These are phyloP conservation scores for Danionella cerebrum DNA, from an alignment of 2,113 vertebrate species.

Conservation along the genomic window DNA sequence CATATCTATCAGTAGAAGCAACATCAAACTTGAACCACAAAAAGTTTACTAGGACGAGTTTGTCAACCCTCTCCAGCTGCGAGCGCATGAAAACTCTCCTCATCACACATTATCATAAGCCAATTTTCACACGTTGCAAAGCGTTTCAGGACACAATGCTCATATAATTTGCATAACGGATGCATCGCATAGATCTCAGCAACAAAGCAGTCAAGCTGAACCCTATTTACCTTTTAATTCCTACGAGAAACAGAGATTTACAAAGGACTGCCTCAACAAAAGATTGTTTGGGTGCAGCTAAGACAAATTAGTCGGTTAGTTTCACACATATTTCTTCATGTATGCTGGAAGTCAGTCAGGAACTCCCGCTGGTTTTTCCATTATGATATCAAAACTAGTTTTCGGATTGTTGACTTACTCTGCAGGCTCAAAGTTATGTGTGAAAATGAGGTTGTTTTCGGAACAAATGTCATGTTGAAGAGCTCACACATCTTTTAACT, in stretches of 20 bases:
- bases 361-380: constrained; percentile 1
- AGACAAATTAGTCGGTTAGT: not conserved
- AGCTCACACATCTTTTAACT: not conserved
- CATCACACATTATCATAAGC: constrained; percentile 5
- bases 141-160: not conserved
- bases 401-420: not conserved
- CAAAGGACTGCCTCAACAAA: not conserved
- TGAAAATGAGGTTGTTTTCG: not conserved
- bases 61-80: not conserved
- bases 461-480: not conserved
- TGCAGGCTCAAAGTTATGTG: not conserved
- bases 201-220: constrained; percentile 11
- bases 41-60: not conserved
- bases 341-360: not conserved
- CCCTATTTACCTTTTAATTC: not conserved
- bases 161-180: not conserved
- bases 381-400: not conserved
- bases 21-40: not conserved
- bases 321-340: constrained; percentile 10
- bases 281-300: not conserved
- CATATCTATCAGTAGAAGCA: not conserved
- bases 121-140: constrained; percentile 10
- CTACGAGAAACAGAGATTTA: not conserved
- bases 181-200: not conserved
- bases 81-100: not conserved